Percentiles rank a stretch among this genome's conserved stretches.
phyloP scores from a whole-genome alignment of 1,140 invertebrate genomes.

The Luehdorfia chinensis region DNA sequence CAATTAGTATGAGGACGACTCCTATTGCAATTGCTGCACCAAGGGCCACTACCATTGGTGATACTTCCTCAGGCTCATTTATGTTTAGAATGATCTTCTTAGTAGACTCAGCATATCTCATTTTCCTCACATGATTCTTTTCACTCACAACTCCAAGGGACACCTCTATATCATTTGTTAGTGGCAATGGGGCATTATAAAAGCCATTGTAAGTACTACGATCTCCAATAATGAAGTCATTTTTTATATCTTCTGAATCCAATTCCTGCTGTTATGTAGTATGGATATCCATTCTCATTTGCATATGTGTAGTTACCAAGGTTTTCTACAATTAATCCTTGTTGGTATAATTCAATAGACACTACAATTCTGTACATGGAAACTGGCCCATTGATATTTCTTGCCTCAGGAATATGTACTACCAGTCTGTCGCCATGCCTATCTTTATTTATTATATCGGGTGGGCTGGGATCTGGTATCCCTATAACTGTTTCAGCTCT shows the following conservation, averaged over 20 bases:
- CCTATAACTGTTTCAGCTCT: slow-evolving; percentile 83
- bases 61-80: slow-evolving; percentile 63
- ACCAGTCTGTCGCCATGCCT: slow-evolving; percentile 78
- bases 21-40: slow-evolving; percentile 71
- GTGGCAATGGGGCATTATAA: slow-evolving; percentile 86
- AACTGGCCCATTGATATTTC: slow-evolving; percentile 86
- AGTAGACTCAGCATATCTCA: slow-evolving; percentile 81
- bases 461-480: slow-evolving; percentile 81
- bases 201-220: slow-evolving; percentile 84
- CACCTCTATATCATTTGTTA: slow-evolving; percentile 82
- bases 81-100: slow-evolving; percentile 68
- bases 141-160: slow-evolving; percentile 85
- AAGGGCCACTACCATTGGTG: slow-evolving; percentile 66
- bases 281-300: slow-evolving; percentile 80
- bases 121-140: slow-evolving; percentile 80
- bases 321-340: slow-evolving; percentile 78
- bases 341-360: slow-evolving; percentile 80
- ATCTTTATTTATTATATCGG: slow-evolving; percentile 79
- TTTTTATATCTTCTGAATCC: slow-evolving; percentile 76
- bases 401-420: slow-evolving; percentile 79
- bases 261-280: slow-evolving; percentile 91
- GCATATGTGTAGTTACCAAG: slow-evolving; percentile 79
- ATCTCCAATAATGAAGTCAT: slow-evolving; percentile 88
- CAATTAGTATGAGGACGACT: slow-evolving; percentile 64
- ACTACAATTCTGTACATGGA: slow-evolving; percentile 85